A percentile compares a stretch with the other conserved stretches of the same genome.
Evolutionary conservation across 2,113 vertebrate species (phyloP).

Genomic region (Cephalopterus ornatus): DNA sequence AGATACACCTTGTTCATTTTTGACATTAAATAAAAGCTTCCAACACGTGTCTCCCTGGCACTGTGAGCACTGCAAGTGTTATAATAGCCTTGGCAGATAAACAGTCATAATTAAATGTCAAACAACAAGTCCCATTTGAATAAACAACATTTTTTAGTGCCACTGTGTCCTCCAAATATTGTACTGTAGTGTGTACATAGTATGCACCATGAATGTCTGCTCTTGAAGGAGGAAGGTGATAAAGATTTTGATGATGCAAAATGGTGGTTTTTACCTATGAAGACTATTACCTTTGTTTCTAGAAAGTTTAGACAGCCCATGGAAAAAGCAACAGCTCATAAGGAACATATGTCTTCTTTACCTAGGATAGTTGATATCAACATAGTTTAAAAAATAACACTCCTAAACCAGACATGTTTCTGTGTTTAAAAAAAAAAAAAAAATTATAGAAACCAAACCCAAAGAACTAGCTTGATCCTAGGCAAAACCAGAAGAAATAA

Average conservation of each 20-base stretch:
- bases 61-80: neutral
- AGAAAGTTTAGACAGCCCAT: neutral
- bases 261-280: neutral
- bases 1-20: neutral
- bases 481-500: neutral
- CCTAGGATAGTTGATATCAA: neutral
- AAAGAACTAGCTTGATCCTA: neutral
- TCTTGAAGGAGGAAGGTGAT: neutral
- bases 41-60: neutral
- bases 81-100: neutral
- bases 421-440: neutral
- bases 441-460: neutral
- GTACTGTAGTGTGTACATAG: fast-evolving
- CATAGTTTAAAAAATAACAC: neutral
- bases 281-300: neutral
- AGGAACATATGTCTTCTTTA: neutral
- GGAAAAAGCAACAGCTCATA: neutral
- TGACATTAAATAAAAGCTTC: neutral
- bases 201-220: neutral
- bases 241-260: neutral
- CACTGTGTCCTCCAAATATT: neutral
- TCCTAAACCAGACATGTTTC: neutral
- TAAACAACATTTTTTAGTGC: neutral
- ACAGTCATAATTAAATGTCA: neutral
- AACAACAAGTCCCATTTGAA: neutral